Conservation (phyloP, 2,888 invertebrate genomes). For the Cancer borealis region DNA sequence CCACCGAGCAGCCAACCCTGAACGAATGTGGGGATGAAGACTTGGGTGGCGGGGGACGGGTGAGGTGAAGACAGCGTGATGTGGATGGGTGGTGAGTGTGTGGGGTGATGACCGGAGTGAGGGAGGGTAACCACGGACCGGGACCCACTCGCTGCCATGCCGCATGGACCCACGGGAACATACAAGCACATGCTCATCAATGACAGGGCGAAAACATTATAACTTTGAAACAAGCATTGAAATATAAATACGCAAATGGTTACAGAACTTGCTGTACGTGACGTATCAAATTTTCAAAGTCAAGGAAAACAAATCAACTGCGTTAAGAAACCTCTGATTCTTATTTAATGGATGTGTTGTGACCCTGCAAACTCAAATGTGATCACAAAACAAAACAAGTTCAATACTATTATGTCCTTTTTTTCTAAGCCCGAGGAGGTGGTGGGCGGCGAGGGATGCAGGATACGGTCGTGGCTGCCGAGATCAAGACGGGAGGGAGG, state of each 20-base stretch:
- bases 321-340: neutral
- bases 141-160: constrained; percentile 30
- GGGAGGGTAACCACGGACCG: constrained; percentile 32
- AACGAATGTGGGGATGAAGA: constrained; percentile 32
- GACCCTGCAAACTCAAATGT: constrained; percentile 21
- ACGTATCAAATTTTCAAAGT: neutral
- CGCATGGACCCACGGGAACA: constrained; percentile 7
- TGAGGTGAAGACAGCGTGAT: constrained; percentile 47
- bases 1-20: constrained; percentile 58
- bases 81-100: constrained; percentile 44
- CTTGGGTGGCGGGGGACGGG: neutral
- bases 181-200: constrained; percentile 30
- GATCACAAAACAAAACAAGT: constrained; percentile 26
- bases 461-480: constrained; percentile 21
- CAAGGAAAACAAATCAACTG: neutral
- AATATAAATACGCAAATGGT: constrained; percentile 59
- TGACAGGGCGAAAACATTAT: constrained; percentile 39
- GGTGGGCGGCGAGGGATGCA: neutral
- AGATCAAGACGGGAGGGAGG: constrained; percentile 27
- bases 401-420: neutral
- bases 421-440: constrained; percentile 30
- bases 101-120: constrained; percentile 43
- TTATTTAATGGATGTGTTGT: neutral
- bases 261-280: constrained; percentile 9
- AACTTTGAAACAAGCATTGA: constrained; percentile 50